Evolutionary conservation across 2,113 vertebrate genomes (phyloP), one percentile per base, ranked within the genome.

Genomic region (Indri indri): DNA sequence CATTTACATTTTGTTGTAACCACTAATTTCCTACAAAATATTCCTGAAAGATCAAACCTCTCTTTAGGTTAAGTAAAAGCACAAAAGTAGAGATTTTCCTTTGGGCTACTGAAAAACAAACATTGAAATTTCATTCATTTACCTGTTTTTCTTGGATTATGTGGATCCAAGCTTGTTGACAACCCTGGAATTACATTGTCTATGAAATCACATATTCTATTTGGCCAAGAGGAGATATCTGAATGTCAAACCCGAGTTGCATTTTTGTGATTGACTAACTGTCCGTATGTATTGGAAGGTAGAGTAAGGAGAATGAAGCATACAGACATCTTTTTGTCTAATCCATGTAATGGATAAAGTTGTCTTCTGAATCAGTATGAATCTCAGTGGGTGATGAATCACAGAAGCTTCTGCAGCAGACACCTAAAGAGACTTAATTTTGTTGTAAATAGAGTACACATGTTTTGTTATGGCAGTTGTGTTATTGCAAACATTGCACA

Each of bases 401-500:
- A 6, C 6, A 93, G 96, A 96, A 74, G 92, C 34, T 92, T 97
- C 90, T 95, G 71, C 54, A 90, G 88, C 50, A 85, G 94, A 59
- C 95, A 88, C 90, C 95, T 96, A 22, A 95, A 96, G 95, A 98
- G 96, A 94, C 93, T 93, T 90, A 63, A 97, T 98, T 95, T 97
- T 93, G 92, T 92, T 70, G 94, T 66, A 97, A 92, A 97, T 79
- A 97, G 95, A 94, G 76, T 91, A 91, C 90, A 10, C 91, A 68
- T 3, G 50, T 54, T 77, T 95, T 97, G 85, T 93, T 81, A 88
- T 32, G 65, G 89, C 92, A 93, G 83, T 96, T 97, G 40, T n/a
- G 96, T 98, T 93, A 95, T 97, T 97, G 98, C 42, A 81, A 94
- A 40, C 61, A 93, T 97, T 98, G 95, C 94, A 96, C 96, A 94